phyloP scores from a whole-genome alignment of 2,888 invertebrate genomes.

The Drosophila peninsularis region DNA sequence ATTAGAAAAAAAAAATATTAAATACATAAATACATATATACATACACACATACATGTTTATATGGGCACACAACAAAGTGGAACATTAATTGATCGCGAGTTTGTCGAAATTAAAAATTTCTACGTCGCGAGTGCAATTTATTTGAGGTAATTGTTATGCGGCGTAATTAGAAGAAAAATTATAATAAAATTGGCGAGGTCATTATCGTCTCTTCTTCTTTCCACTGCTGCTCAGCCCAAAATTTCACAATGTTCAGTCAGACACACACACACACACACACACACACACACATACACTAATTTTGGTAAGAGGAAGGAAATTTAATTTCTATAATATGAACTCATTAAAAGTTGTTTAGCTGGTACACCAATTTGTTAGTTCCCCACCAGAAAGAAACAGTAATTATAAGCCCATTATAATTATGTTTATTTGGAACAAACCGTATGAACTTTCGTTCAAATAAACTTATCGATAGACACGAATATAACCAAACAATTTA shows the following conservation, averaged over 20 bases:
- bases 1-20: too few species aligned
- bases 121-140: constrained; percentile 6
- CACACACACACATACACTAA: background rate
- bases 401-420: background rate
- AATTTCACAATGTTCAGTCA: background rate
- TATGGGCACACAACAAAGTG: too few species aligned
- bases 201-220: constrained; percentile 9
- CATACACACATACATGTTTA: too few species aligned
- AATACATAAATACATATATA: too few species aligned
- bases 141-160: constrained; percentile 1
- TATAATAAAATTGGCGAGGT: constrained; percentile 9
- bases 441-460: too few species aligned
- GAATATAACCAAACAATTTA: too few species aligned
- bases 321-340: constrained; percentile 4
- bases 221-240: background rate
- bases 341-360: constrained; percentile 1
- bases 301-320: background rate
- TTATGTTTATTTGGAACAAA: too few species aligned
- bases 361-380: background rate
- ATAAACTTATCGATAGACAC: too few species aligned
- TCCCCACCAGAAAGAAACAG: background rate
- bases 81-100: too few species aligned
- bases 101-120: constrained; percentile 2
- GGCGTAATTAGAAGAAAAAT: constrained; percentile 5
- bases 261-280: background rate